phyloP scores from a whole-genome alignment of 2,888 invertebrate species.

The Xiphydria camelus region DNA sequence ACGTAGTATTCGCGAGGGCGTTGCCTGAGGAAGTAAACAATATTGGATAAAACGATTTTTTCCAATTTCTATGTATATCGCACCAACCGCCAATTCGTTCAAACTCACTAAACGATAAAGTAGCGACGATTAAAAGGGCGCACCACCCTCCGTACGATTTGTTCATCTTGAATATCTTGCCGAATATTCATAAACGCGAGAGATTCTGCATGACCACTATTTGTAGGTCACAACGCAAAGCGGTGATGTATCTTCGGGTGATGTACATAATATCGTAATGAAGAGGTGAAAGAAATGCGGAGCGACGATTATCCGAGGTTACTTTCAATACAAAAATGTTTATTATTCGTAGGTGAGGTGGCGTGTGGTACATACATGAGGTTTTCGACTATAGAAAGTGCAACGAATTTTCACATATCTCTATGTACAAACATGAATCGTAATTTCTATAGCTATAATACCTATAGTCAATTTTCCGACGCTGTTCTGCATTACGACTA shows the following conservation, averaged over 20 bases:
- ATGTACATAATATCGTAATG: too few species aligned
- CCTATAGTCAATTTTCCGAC: conserved; percentile 35
- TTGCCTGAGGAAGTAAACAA: conserved; percentile 57
- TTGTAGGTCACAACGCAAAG: too few species aligned
- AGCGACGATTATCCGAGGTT: too few species aligned
- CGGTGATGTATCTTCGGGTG: too few species aligned
- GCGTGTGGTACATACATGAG: conserved; percentile 47
- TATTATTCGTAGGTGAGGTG: conserved; percentile 46
- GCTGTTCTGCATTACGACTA: conserved; percentile 29
- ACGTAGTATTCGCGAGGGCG: conserved; percentile 93
- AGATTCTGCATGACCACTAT: too few species aligned
- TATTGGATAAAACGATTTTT: not conserved
- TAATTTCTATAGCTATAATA: conserved; percentile 38
- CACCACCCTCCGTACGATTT: not conserved
- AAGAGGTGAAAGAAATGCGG: too few species aligned
- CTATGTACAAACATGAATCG: conserved; percentile 41
- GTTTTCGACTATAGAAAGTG: conserved; percentile 42
- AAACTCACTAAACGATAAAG: not conserved
- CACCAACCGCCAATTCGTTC: not conserved
- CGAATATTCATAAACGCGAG: too few species aligned
- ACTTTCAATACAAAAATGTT: conserved; percentile 33
- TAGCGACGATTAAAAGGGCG: not conserved
- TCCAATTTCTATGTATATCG: not conserved
- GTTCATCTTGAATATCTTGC: not conserved
- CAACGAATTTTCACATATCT: conserved; percentile 41